Conservation (phyloP, 2,797 vertebrate species). For the Rhabdomys pumilio region DNA sequence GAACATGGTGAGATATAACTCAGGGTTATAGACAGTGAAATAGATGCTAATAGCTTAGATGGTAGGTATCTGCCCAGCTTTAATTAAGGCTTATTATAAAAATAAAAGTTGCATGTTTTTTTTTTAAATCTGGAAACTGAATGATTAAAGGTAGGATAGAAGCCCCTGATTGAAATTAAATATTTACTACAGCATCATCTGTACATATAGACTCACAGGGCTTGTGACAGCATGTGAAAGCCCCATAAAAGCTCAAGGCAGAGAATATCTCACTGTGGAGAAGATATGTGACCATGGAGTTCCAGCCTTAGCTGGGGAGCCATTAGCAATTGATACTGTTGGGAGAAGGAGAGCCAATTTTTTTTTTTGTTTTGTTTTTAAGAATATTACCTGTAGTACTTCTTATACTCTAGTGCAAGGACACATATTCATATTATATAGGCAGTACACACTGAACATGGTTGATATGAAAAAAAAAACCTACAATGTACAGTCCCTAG, state of each 20-base stretch:
- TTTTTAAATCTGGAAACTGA: not conserved
- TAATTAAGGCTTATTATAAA: not conserved
- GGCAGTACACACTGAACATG: not conserved
- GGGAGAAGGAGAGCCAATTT: not conserved
- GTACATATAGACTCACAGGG: not conserved
- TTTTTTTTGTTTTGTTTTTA: not conserved
- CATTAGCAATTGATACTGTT: not conserved
- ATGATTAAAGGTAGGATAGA: not conserved
- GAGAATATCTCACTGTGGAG: not conserved
- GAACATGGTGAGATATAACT: not conserved
- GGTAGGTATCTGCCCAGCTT: not conserved
- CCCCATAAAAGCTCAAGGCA: not conserved
- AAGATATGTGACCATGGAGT: not conserved
- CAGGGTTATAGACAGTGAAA: not conserved
- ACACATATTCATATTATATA: not conserved
- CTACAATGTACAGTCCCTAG: not conserved
- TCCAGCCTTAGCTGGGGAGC: not conserved
- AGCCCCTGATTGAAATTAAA: not conserved
- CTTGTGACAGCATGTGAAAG: not conserved
- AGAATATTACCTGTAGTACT: not conserved
- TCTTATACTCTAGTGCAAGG: not conserved
- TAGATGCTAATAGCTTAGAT: not conserved
- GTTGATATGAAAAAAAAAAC: not conserved
- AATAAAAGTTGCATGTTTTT: not conserved
- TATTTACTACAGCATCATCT: not conserved